phyloP scores from a whole-genome alignment of 2,797 vertebrate species.

The Denticeps clupeoides region DNA sequence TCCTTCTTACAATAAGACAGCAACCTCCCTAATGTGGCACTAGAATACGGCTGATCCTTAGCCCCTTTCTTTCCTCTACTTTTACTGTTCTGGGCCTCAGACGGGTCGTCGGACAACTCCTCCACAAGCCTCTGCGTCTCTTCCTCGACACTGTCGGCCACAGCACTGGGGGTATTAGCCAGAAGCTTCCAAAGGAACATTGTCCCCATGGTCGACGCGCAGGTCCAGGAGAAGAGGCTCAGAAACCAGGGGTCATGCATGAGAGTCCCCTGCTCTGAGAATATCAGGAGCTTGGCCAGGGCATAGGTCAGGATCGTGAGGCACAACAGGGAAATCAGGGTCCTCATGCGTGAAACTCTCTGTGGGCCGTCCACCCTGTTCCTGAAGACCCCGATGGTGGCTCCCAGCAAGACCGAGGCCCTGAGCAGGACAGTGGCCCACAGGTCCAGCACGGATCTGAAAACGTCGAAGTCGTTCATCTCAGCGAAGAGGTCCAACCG shows the following conservation, averaged over 20 bases:
- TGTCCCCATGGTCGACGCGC: conserved; percentile 51
- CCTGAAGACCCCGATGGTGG: conserved; percentile 67
- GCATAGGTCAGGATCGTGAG: conserved; percentile 66
- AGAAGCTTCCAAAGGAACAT: conserved; percentile 68
- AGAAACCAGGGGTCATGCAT: conserved; percentile 70
- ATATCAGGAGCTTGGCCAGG: conserved; percentile 78
- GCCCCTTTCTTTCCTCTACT: conserved; percentile 9
- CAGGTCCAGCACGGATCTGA: conserved; percentile 69
- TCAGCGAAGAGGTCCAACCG: conserved; percentile 54
- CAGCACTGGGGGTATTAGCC: conserved; percentile 33
- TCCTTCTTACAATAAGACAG: conserved; percentile 76
- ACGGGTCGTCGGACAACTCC: conserved; percentile 24
- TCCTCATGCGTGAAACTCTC: conserved; percentile 52
- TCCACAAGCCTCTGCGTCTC: conserved; percentile 46
- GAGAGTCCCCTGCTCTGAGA: conserved; percentile 63
- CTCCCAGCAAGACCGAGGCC: conserved; percentile 70
- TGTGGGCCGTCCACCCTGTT: conserved; percentile 68
- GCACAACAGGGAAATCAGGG: conserved; percentile 58
- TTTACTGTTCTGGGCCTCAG: conserved; percentile 20
- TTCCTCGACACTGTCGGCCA: conserved; percentile 24
- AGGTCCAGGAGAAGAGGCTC: conserved; percentile 79
- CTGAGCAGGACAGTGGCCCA: conserved; percentile 75
- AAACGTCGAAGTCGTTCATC: conserved; percentile 65
- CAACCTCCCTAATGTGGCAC: conserved; percentile 78
- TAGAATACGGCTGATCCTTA: conserved; percentile 46